Evolutionary conservation across 2,113 vertebrate species (phyloP), one percentile per base, ranked within the genome.

Genomic region (Stegostoma tigrinum): DNA sequence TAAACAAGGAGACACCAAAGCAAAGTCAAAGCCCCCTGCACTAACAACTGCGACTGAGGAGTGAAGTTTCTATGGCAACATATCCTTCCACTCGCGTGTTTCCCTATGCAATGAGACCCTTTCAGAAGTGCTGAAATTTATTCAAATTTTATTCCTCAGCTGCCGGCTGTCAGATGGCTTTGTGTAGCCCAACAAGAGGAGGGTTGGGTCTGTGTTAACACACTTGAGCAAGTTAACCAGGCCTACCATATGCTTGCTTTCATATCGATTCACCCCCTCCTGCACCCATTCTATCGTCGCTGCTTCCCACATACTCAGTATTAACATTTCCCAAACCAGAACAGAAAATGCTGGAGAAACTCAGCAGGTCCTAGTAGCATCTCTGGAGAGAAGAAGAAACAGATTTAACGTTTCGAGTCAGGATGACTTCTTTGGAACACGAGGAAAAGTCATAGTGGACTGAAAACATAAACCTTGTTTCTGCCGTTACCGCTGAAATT

Each of bases 241-340:
- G 64, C 95, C n/a, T 52, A 96, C 95, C 96, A 96, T 96, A 96
- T 96, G 96, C 95, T 96, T 78, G 48, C 15, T n/a, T 72, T 96
- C 45, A 48, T 34, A 42, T 21, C 38, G 17, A 70, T 61, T 68
- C 17, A 19, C 12, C 3, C 21, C 67, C 61, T 67, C 93, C 30
- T 45, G 1, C 6, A 27, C 4, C 3, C 14, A 68, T 45, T 61
- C 55, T 61, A 61, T 61, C 55, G 7, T 61, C 2, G 6, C 55
- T 8, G 10, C 55, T 61, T 61, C 55, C 55, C 55, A 61, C 55
- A 61, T 10, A 61, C 55, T n/a, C 30, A 4, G 0, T 3, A 67
- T 24, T 42, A 94, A 67, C 61, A 17, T 48, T 61, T 89, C 55
- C 55, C 86, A 89, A 48, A 89, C 48, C 3, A 21, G 30, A 30